Evolutionary conservation across 2,888 invertebrate genomes (phyloP), one percentile per base, ranked within the genome.

Genomic region (Nephrocerus scutellatus): DNA sequence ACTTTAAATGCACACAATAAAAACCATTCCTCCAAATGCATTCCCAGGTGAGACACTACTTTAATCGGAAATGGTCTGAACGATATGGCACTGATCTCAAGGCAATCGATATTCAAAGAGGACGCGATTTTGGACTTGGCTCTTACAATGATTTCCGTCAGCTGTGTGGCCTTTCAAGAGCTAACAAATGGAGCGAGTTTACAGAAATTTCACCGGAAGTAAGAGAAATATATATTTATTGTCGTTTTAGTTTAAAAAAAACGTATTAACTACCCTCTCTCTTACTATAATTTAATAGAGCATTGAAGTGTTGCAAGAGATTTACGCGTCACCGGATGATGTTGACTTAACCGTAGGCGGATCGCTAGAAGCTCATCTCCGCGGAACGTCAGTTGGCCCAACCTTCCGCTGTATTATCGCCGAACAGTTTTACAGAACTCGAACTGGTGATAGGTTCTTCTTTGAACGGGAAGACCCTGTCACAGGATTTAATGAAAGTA

Each of bases 321-420:
- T 80, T 2, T 81, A 80, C 59, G 74, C 72, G 48, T 68, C 69
- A 31, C 77, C 78, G 0, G 79, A 81, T 35, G 83, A 84, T 60
- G 77, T 85, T 4, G 84, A 85, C 52, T 60, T 84, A 14, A 76
- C 76, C 18, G 76, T 82, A 12, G 85, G 80, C 3, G 84, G 79
- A 6, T 72, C 81, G 9, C 63, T 82, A 28, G 85, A 85, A 60
- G 59, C 55, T 13, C 76, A 77, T 25, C 72, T 77, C 1, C 70
- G 72, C 1, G 79, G 75, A 4, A 74, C 81, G 0, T 60, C 80
- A 6, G 70, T 77, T 5, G 85, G 85, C 1, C 83, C 84, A 7
- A 82, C 83, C 2, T 80, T 83, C 62, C 70, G 79, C 21, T 84
- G 84, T 54, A 75, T 85, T 43, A 59, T 84, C 20, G 74, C 75